Base-by-base conservation (phyloP, 2,888 invertebrate genomes). In the Epirrhoe tristata region DNA sequence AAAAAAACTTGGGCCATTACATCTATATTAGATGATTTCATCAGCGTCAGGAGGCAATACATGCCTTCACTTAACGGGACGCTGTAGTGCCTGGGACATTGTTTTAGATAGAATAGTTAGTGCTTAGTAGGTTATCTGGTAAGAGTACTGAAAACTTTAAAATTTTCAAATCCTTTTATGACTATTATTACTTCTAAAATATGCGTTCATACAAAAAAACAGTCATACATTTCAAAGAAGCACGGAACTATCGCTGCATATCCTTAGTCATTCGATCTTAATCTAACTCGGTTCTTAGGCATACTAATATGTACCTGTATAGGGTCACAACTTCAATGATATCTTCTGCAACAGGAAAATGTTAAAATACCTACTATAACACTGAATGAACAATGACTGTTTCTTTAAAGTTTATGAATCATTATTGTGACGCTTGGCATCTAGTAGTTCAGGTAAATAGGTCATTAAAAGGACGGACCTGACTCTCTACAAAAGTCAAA, bases 261-360 rank as follows among this genome's bases (percentile, higher is more conserved):
- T 16, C 48, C 48, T 48, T 48, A 48, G 16, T 48, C 48, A 48
- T 16, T 48, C 16, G 48, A 48, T 48, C 7, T 48, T 48, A 14
- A 48, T 48, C 48, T 48, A 43, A 12, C 3, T 8, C 36, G 10
- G 12, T 43, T 43, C 39, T 43, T 43, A 10, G 39, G 39, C 39
- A 43, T 43, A 43, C 39, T 14, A 14, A 48, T 46, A 46, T 14
- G n/a, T n/a, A 14, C 5, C n/a, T 46, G n/a, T 1, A 0, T 4
- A 16, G 32, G 48, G 57, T 57, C 32, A 24, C 12, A 54, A 10
- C n/a, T 10, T 54, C 16, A 32, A 48, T 48, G 14, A 6, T 16
- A 16, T 48, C 48, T 12, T 57, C 56, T n/a, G 24, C 43, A 57
- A 57, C 48, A 57, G 57, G 57, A 57, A 57, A 57, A 57, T 57